These are phyloP conservation scores for Dipodomys spectabilis DNA, from an alignment of 2,113 vertebrate species.

Conservation along the genomic window DNA sequence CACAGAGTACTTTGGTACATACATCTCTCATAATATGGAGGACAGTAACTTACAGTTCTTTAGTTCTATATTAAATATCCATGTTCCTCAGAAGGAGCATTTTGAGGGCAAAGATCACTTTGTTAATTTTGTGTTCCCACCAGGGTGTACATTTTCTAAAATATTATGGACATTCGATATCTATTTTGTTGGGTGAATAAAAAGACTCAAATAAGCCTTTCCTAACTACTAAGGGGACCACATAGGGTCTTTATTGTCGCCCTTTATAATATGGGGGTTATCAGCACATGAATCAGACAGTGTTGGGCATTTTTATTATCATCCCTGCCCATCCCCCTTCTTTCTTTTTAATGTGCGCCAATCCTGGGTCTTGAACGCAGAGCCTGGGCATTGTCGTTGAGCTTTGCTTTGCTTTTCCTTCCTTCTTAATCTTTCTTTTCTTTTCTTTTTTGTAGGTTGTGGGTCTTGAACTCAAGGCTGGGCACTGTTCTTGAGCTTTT, in stretches of 20 bases:
- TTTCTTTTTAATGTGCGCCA: no score
- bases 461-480: no score
- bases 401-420: no score
- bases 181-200: background rate
- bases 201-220: background rate
- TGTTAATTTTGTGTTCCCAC: background rate
- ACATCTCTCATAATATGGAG: background rate
- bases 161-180: background rate
- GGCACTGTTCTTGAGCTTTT: no score
- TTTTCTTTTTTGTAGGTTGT: no score
- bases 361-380: no score
- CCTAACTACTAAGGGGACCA: background rate
- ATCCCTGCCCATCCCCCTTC: no score
- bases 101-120: slow-evolving; percentile 18
- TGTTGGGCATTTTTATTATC: background rate
- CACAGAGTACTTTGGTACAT: background rate
- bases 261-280: background rate
- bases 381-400: no score
- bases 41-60: background rate
- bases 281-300: background rate
- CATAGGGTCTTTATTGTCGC: background rate
- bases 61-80: slow-evolving; percentile 6
- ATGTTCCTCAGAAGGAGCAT: background rate
- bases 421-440: no score
- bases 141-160: background rate